phyloP scores from a whole-genome alignment of 1,140 invertebrate genomes.

The Drosophila pectinifera region DNA sequence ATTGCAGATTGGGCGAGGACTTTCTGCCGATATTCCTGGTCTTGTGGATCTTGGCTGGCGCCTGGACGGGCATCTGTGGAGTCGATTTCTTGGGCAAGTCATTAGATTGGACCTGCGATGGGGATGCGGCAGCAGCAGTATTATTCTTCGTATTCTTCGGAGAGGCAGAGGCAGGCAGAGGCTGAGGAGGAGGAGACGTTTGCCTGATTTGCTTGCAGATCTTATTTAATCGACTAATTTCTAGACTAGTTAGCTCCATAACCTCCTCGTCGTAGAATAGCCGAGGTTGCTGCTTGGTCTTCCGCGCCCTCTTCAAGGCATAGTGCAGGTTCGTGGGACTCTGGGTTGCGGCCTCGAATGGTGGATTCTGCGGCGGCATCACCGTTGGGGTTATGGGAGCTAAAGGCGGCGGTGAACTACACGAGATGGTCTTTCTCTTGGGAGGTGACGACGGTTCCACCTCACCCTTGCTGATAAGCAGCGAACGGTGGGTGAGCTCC shows the following conservation, averaged over 20 bases:
- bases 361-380: background rate
- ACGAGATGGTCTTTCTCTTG: conserved; percentile 16
- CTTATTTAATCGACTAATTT: conserved; percentile 34
- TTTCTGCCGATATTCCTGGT: conserved; percentile 18
- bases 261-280: conserved; percentile 57
- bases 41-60: conserved; percentile 9
- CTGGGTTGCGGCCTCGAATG: conserved; percentile 49
- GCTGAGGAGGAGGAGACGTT: background rate
- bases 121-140: background rate
- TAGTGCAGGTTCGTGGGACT: conserved; percentile 76
- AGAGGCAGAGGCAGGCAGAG: background rate
- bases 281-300: conserved; percentile 72
- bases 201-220: background rate
- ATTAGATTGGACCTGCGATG: background rate
- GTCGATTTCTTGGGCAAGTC: conserved; percentile 3
- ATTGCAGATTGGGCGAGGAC: conserved; percentile 7
- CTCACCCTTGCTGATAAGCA: background rate
- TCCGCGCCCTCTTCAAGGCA: conserved; percentile 71
- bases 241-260: conserved; percentile 50
- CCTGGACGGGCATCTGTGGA: background rate
- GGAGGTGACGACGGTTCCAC: background rate
- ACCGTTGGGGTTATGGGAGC: conserved; percentile 49
- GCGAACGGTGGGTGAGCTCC: conserved; percentile 3
- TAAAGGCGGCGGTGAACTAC: conserved; percentile 54
- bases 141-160: background rate